These are phyloP conservation scores for Eretmocerus hayati DNA, from an alignment of 2,888 invertebrate genomes.

Conservation along the genomic window DNA sequence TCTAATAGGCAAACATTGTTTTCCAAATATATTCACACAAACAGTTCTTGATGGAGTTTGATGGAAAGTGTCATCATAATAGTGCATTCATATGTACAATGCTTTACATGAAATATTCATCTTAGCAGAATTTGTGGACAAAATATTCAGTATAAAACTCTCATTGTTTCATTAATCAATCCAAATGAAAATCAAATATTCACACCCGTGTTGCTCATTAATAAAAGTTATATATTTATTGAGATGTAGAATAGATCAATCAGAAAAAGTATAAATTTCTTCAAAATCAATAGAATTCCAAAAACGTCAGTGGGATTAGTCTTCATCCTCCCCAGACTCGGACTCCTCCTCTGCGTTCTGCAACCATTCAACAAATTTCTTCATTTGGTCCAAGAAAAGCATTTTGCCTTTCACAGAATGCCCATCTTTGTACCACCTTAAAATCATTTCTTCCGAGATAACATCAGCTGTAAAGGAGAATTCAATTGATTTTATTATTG, in stretches of 20 bases:
- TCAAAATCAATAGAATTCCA: conserved; percentile 8
- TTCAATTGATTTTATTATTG: too few relatives aligned
- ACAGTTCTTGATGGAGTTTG: too few relatives aligned
- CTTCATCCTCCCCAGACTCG: conserved; percentile 54
- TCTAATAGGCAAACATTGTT: too few relatives aligned
- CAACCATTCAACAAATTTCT: conserved; percentile 94
- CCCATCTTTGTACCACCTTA: conserved; percentile 93
- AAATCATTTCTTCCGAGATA: conserved; percentile 87
- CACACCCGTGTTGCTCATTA: not conserved
- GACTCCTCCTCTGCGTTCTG: conserved; percentile 90
- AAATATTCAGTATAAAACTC: not conserved
- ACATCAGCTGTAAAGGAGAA: conserved; percentile 64
- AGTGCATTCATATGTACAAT: too few relatives aligned
- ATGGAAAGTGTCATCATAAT: too few relatives aligned
- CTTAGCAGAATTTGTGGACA: not conserved
- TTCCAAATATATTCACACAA: too few relatives aligned
- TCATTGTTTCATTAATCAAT: too few relatives aligned
- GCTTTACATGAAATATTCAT: not conserved
- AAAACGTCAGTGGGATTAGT: conserved; percentile 35
- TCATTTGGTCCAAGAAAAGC: conserved; percentile 97
- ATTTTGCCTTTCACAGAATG: conserved; percentile 93
- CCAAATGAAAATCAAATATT: too few relatives aligned
- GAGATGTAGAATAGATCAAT: not conserved
- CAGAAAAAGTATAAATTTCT: conserved; percentile 4
- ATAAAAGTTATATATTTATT: not conserved